Conservation (phyloP, 2,888 invertebrate genomes). For the Scaptomyza polygonia region DNA sequence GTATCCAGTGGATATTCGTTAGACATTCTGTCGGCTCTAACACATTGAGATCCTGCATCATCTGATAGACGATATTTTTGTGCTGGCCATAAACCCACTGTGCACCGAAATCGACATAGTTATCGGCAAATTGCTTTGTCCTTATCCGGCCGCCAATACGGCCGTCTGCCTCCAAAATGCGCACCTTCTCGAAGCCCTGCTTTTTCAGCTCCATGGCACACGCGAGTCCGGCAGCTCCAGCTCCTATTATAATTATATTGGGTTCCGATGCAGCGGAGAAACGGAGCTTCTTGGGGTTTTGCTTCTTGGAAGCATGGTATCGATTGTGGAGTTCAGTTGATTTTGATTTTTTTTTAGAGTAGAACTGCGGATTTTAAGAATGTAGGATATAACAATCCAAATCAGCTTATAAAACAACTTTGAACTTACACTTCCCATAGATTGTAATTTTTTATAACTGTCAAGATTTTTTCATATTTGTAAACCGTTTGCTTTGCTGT, state of each 20-base stretch:
- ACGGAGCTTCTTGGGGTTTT: constrained; percentile 9
- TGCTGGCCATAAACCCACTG: constrained; percentile 87
- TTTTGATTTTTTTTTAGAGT: constrained; percentile 13
- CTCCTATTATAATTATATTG: constrained; percentile 77
- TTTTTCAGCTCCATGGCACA: constrained; percentile 81
- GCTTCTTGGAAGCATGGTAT: constrained; percentile 28
- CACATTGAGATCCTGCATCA: constrained; percentile 81
- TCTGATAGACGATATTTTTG: constrained; percentile 86
- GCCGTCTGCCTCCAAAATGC: constrained; percentile 87
- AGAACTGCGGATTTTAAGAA: constrained; percentile 17
- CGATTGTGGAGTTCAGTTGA: constrained; percentile 16
- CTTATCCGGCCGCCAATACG: constrained; percentile 88
- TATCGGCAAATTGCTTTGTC: constrained; percentile 85
- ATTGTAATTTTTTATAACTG: constrained; percentile 5
- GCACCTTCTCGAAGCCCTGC: constrained; percentile 83
- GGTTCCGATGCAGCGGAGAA: constrained; percentile 26
- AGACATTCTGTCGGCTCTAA: constrained; percentile 42
- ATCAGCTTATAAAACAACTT: background rate
- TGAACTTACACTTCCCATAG: constrained; percentile 48
- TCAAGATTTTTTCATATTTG: constrained; percentile 7
- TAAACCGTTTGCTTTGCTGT: constrained; percentile 1
- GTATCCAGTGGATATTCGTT: constrained; percentile 60
- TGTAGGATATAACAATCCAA: background rate
- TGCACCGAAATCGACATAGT: constrained; percentile 89
- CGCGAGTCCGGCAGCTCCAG: constrained; percentile 81